phyloP scores from a whole-genome alignment of 2,888 invertebrate species.

The Calliphora vomitoria region DNA sequence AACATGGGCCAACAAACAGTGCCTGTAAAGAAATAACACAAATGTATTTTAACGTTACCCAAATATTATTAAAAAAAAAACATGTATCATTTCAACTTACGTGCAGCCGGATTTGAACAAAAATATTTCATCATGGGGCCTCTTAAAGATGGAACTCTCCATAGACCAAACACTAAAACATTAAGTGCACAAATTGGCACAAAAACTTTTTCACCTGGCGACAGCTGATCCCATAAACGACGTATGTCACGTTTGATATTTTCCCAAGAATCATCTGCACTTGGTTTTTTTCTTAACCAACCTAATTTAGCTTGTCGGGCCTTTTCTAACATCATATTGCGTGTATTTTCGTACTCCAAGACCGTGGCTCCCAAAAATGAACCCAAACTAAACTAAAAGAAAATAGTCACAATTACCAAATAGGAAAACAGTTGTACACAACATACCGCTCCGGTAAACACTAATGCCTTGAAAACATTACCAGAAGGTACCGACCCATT shows the following conservation, averaged over 20 bases:
- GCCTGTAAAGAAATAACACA: slow-evolving; percentile 85
- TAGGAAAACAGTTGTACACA: neutral
- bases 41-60: neutral
- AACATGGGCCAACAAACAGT: slow-evolving; percentile 94
- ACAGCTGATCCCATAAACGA: slow-evolving; percentile 89
- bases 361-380: slow-evolving; percentile 91
- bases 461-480: slow-evolving; percentile 80
- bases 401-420: neutral
- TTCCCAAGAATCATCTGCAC: slow-evolving; percentile 76
- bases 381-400: slow-evolving; percentile 87
- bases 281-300: slow-evolving; percentile 76
- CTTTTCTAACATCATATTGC: slow-evolving; percentile 80
- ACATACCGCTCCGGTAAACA: slow-evolving; percentile 82
- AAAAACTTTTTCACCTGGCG: slow-evolving; percentile 91
- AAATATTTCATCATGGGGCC: slow-evolving; percentile 93
- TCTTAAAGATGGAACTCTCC: slow-evolving; percentile 91
- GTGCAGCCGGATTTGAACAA: slow-evolving; percentile 91
- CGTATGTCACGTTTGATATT: slow-evolving; percentile 78
- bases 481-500: slow-evolving; percentile 77
- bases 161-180: slow-evolving; percentile 91
- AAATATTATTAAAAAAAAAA: neutral
- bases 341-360: slow-evolving; percentile 93
- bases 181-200: slow-evolving; percentile 92
- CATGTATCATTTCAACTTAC: slow-evolving; percentile 85
- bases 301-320: slow-evolving; percentile 85